A percentile compares a stretch with the other conserved stretches of the same genome.
Conservation (phyloP, 1,140 invertebrate genomes). For the Dendroctonus valens region DNA sequence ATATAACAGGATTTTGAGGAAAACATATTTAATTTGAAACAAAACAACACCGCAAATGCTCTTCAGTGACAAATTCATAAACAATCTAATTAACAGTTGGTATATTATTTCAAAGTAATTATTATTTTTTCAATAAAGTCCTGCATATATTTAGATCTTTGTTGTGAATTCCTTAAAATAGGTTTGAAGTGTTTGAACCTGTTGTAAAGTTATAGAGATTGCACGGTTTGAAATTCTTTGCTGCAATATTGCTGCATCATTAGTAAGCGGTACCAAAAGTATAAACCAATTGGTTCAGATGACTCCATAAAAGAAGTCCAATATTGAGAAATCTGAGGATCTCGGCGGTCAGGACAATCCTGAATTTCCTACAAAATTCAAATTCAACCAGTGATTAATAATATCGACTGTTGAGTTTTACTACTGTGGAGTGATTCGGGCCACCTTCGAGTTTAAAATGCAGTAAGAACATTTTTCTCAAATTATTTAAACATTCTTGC, state of each 20-base stretch:
- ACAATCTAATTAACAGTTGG: no score
- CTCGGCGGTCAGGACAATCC: conserved; percentile 1
- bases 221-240: not conserved
- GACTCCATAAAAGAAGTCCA: conserved; percentile 3
- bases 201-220: not conserved
- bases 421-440: not conserved
- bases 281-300: conserved; percentile 1
- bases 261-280: not conserved
- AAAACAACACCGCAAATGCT: no score
- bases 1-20: no score
- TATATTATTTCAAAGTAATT: no score
- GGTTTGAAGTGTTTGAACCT: no score
- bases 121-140: no score
- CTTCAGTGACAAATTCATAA: no score
- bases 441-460: not conserved
- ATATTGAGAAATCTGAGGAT: not conserved
- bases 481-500: conserved; percentile 1
- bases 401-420: no score
- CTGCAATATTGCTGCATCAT: conserved; percentile 1
- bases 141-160: not conserved
- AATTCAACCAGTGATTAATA: not conserved
- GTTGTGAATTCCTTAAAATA: not conserved
- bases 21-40: no score
- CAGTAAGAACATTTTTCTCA: not conserved
- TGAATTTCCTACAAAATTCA: conserved; percentile 2